Conservation (phyloP, 2,113 vertebrate genomes). For the Thunnus maccoyii region DNA sequence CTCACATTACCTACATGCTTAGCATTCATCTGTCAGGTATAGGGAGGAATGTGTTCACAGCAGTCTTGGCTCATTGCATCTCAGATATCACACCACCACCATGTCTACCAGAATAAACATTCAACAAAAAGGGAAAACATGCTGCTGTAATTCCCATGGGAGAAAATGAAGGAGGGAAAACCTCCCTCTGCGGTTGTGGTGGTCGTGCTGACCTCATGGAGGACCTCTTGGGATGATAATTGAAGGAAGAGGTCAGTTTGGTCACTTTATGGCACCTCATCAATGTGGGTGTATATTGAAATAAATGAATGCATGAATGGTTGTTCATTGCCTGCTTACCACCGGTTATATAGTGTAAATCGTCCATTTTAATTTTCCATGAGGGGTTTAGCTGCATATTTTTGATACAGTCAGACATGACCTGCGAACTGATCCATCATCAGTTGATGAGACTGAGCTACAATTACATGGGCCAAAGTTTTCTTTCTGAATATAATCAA, state of each 20-base stretch:
- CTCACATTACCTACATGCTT: conserved; percentile 55
- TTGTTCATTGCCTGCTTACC: conserved; percentile 23
- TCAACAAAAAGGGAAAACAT: conserved; percentile 52
- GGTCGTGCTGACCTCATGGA: conserved; percentile 64
- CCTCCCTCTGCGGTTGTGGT: conserved; percentile 44
- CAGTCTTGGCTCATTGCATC: conserved; percentile 69
- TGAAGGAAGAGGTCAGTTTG: conserved; percentile 55
- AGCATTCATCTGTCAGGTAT: conserved; percentile 66
- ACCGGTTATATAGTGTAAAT: neutral
- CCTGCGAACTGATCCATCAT: no score
- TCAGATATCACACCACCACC: conserved; percentile 71
- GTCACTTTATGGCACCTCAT: conserved; percentile 57
- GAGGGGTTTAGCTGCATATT: conserved; percentile 17
- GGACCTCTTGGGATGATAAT: conserved; percentile 47
- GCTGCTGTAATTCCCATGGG: conserved; percentile 61
- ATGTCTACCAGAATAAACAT: conserved; percentile 66
- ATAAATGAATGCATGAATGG: conserved; percentile 17
- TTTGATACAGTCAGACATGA: conserved; percentile 35
- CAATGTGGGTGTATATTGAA: conserved; percentile 45
- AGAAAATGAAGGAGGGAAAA: conserved; percentile 44
- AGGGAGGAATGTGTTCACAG: conserved; percentile 60
- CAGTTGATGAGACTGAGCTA: neutral
- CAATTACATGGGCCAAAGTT: neutral
- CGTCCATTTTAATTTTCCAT: conserved; percentile 5
- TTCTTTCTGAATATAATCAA: conserved; percentile 18